Base-by-base conservation (phyloP, 2,797 vertebrate species). In the Leptodactylus fallax region DNA sequence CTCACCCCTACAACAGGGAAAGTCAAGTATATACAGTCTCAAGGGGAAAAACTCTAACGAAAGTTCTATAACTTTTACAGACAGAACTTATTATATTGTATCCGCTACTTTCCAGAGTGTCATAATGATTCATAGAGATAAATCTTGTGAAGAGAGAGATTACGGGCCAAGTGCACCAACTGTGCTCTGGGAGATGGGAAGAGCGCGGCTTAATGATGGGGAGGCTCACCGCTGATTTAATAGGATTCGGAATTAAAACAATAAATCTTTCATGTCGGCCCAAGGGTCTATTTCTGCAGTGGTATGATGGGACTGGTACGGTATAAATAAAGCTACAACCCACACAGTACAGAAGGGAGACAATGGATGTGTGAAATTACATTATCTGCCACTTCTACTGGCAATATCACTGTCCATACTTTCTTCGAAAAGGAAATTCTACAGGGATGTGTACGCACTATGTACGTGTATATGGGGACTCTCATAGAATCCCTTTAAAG, bases 201-300 rank as follows among this genome's bases (percentile, higher is more conserved):
- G 49, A 51, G 12, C 21, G 3, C 27, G 23, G 79, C 36, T 49
- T 83, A 25, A 83, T 83, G 63, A 83, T 19, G 51, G 49, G 51
- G 12, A 53, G 49, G 63, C 49, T 69, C 23, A 56, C 49, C 16
- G 49, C 81, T 55, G 81, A 71, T 83, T 65, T 81, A 71, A 83
- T 69, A 55, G 23, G 17, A 83, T 27, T 71, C 63, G 27, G n/a
- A 51, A 67, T 83, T 63, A 83, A 83, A 69, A 83, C 51, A 53
- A 81, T 65, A 51, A 61, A 71, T 49, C 63, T 69, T 55, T 61
- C 3, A 63, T n/a, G 45, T 81, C 65, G 79, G 61, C 79, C 79
- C 79, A 65, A 51, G 79, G 56, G 79, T n/a, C n/a, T 55, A 69
- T 21, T 69, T 65, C 65, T 69, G 81, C 63, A 21, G 49, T 27